Conservation (phyloP, 2,888 invertebrate species). For the Acheta domesticus region DNA sequence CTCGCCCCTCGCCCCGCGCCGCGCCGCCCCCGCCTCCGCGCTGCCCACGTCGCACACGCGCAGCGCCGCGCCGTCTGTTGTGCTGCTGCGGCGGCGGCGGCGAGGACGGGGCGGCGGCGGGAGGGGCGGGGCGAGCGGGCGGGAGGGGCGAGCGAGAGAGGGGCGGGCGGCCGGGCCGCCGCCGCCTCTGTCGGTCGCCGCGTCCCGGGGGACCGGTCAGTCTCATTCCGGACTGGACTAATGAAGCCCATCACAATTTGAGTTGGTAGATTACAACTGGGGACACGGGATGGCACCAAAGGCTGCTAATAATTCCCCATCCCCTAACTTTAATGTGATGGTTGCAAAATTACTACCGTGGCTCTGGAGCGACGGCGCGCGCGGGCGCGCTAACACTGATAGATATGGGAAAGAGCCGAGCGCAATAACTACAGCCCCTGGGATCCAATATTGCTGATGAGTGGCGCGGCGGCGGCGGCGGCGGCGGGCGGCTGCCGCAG, state of each 20-base stretch:
- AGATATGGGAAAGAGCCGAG: slow-evolving; percentile 34
- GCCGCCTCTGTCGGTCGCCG: slow-evolving; percentile 10
- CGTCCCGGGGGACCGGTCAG: slow-evolving; percentile 35
- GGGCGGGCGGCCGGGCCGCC: background rate
- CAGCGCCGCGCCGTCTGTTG: slow-evolving; percentile 18
- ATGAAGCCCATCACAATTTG: slow-evolving; percentile 38
- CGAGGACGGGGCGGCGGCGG: background rate
- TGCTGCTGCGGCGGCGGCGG: background rate
- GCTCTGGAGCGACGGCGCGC: slow-evolving; percentile 18
- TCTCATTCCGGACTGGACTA: slow-evolving; percentile 36
- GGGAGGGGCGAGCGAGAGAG: background rate
- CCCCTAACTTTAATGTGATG: slow-evolving; percentile 37
- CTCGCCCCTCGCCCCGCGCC: background rate
- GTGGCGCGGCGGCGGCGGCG: slow-evolving; percentile 30
- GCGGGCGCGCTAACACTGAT: slow-evolving; percentile 29
- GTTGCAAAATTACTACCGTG: slow-evolving; percentile 34
- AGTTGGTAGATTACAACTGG: slow-evolving; percentile 37
- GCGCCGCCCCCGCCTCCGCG: background rate
- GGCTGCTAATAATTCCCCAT: slow-evolving; percentile 37
- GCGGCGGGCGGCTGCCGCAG: background rate
- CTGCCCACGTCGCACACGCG: slow-evolving; percentile 5
- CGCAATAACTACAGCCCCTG: slow-evolving; percentile 35
- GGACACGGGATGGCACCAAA: slow-evolving; percentile 36
- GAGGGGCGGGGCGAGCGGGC: background rate
- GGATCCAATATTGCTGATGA: slow-evolving; percentile 36